Evolutionary conservation across 1,140 invertebrate genomes (phyloP).

Genomic region (Medauroidea extradentata): DNA sequence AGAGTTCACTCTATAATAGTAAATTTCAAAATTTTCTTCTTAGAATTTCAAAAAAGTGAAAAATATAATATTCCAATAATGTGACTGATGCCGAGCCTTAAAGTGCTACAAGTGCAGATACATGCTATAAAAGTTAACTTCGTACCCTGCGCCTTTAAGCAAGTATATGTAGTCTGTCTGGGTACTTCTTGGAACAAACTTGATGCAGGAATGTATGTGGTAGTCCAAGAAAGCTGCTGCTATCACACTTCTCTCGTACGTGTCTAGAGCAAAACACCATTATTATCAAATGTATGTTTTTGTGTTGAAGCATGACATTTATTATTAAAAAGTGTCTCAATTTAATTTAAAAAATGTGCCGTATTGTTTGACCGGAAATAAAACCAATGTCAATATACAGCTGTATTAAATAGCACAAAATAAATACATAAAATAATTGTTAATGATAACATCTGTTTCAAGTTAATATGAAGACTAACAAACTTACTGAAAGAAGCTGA

Average conservation of each 20-base stretch:
- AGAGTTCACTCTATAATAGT: too few relatives aligned
- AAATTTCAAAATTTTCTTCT: too few relatives aligned
- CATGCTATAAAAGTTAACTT: background rate
- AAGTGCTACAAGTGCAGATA: background rate
- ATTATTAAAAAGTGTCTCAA: too few relatives aligned
- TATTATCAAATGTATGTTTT: too few relatives aligned
- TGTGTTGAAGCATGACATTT: too few relatives aligned
- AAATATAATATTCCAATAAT: background rate
- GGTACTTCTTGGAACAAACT: constrained; percentile 33
- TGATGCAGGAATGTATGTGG: constrained; percentile 37
- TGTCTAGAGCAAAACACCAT: constrained; percentile 20
- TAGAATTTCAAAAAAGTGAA: background rate
- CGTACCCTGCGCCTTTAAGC: constrained; percentile 33
- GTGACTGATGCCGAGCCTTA: background rate
- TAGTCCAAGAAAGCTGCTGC: constrained; percentile 33
- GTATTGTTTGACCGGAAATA: too few relatives aligned
- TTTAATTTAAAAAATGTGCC: too few relatives aligned
- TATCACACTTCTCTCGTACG: constrained; percentile 31
- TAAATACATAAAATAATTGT: too few relatives aligned
- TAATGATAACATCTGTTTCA: too few relatives aligned
- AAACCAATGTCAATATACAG: too few relatives aligned
- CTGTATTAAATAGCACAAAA: too few relatives aligned
- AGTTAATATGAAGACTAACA: background rate
- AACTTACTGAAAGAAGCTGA: constrained; percentile 33
- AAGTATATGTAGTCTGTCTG: constrained; percentile 40